phyloP scores from a whole-genome alignment of 2,797 vertebrate species.

The Pampus argenteus region DNA sequence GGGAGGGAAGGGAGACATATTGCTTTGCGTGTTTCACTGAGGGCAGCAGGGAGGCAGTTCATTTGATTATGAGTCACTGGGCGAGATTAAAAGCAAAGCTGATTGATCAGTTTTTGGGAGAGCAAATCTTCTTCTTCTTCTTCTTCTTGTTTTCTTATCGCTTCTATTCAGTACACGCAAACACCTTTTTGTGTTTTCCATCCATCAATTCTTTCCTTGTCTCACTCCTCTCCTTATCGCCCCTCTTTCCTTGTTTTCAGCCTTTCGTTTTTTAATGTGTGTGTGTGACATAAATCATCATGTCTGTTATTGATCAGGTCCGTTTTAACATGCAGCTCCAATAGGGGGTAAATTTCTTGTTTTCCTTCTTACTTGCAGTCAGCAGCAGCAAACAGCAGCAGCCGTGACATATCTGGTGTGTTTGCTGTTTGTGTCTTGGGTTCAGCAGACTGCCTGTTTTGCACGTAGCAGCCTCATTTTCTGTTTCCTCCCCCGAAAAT shows the following conservation, averaged over 20 bases:
- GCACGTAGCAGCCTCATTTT: constrained; percentile 8
- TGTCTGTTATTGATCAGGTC: constrained; percentile 68
- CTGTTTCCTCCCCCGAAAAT: constrained; percentile 4
- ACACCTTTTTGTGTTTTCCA: constrained; percentile 12
- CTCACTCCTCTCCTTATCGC: background rate
- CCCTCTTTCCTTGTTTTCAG: background rate
- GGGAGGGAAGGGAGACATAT: background rate
- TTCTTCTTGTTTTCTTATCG: constrained; percentile 2
- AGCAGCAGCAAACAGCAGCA: constrained; percentile 27
- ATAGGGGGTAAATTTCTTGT: constrained; percentile 55
- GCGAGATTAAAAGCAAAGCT: constrained; percentile 82
- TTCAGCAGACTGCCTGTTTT: constrained; percentile 5
- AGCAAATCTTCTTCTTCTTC: constrained; percentile 30
- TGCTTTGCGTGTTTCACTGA: constrained; percentile 4
- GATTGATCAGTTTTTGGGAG: constrained; percentile 76
- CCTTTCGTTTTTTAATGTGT: background rate
- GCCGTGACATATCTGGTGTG: background rate
- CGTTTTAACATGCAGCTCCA: constrained; percentile 62
- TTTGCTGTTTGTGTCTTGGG: constrained; percentile 1
- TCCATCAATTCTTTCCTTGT: background rate
- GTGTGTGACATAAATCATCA: constrained; percentile 40
- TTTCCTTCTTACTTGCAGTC: constrained; percentile 51
- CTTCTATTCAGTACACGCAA: constrained; percentile 10
- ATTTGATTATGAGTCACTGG: constrained; percentile 82
- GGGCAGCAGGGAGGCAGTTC: constrained; percentile 57